Evolutionary conservation across 2,113 vertebrate genomes (phyloP), one percentile per base, ranked within the genome.

Genomic region (Sinosuthora webbiana): DNA sequence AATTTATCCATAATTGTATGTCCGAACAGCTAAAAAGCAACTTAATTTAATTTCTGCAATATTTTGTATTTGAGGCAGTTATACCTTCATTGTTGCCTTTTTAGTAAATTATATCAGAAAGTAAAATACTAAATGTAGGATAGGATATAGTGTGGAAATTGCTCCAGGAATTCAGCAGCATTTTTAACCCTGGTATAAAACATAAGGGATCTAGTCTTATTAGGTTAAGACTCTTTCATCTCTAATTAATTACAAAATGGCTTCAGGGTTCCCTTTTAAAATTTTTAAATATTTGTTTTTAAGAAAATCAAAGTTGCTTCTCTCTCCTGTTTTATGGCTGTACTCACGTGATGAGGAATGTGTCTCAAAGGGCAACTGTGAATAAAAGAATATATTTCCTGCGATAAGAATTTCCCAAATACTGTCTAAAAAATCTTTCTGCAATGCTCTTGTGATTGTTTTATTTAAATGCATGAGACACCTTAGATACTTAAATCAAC

Each of bases 271-370:
- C 78, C 62, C 60, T 83, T 87, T 94, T 44, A 81, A 88, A 68
- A 23, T 1, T 37, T 89, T 94, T 75, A 91, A 95, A 95, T 96
- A 96, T 96, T 94, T 92, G 64, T 13, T 94, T 88, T 94, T 70
- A 81, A 74, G 35, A 81, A 90, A 94, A 77, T 70, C 39, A 31
- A 52, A 87, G 24, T 81, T 91, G 71, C n/a, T 92, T 95, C 56
- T 64, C 60, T 87, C 55, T 83, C 11, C 19, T 15, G 20, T 60
- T 70, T 82, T 68, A 31, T 44, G 27, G 9, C 39, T 89, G 7
- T 55, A 50, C 15, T 31, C 28, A 81, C 50, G 3, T 31, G 4
- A 37, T 25, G 33, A 91, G 15, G 24, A 74, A 33, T 2, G 6
- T 28, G 15, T 44, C 81, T 84, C 37, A 60, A 74, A 89, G 30